Evolutionary conservation across 2,888 invertebrate genomes (phyloP), one percentile per base, ranked within the genome.

Genomic region (Stegophylla sp.): DNA sequence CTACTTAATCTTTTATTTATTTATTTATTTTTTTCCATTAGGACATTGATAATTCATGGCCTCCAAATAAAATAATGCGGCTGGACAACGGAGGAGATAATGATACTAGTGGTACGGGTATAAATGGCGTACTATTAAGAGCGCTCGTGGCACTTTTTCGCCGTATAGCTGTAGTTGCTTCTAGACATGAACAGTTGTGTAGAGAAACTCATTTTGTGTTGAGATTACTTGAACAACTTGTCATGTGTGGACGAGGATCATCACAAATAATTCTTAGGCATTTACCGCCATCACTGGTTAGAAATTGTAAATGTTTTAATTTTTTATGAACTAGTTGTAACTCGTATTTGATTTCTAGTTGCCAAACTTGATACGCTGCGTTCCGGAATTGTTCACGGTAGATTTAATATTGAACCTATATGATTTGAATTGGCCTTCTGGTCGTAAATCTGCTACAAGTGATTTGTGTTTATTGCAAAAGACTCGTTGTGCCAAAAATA

Each of bases 381-480:
- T 94, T 73, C 94, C 94, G 0, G 93, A 93, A 84, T 88, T 91
- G 84, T 94, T 94, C 85, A 91, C 90, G 83, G 92, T 92, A 83
- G 90, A 91, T 83, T 88, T 94, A 77, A 88, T 94, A 82, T 87
- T 94, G 71, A 90, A 93, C 85, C 88, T 94, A 82, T 94, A 96
- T 86, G 95, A 96, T 87, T 89, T 95, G 69, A 89, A 91, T 72
- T 91, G 91, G 26, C 87, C 90, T 26, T 89, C 90, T 76, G 95
- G 96, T 1, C 90, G 96, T 81, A 93, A 93, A 86, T 91, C 93
- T 82, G 94, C 95, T 76, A 94, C 96, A 0, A 91, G 94, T 85
- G 95, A 95, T 87, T 88, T 97, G 82, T 95, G 96, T 86, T 90
- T 96, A 85, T 89, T 94, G 85, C 89, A 94, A 83, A 95, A 95